Conservation (phyloP, 2,113 vertebrate species). For the Solea senegalensis region DNA sequence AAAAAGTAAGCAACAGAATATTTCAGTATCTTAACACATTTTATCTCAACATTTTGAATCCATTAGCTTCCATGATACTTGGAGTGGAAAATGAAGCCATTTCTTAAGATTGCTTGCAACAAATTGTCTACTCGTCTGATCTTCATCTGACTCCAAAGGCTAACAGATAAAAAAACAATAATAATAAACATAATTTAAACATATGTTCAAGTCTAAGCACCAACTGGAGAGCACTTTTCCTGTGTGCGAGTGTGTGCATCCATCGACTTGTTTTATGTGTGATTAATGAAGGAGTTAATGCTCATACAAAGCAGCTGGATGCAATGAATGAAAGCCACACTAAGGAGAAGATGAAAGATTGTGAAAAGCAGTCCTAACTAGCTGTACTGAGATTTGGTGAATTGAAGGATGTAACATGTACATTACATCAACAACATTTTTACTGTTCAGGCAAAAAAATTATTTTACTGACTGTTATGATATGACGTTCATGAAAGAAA, state of each 20-base stretch:
- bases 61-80: too few relatives aligned
- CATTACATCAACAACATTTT: too few relatives aligned
- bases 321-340: conserved; percentile 15
- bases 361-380: background rate
- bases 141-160: background rate
- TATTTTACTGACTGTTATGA: too few relatives aligned
- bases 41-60: too few relatives aligned
- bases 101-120: too few relatives aligned
- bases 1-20: too few relatives aligned
- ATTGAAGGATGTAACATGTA: too few relatives aligned
- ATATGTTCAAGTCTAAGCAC: conserved; percentile 1
- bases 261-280: conserved; percentile 5
- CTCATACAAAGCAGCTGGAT: conserved; percentile 40
- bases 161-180: too few relatives aligned
- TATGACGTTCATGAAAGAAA: background rate
- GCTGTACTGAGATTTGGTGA: background rate
- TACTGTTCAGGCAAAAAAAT: too few relatives aligned
- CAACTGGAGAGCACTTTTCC: background rate
- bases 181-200: conserved; percentile 8
- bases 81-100: too few relatives aligned
- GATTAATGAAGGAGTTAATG: conserved; percentile 51
- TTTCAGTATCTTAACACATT: too few relatives aligned
- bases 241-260: background rate
- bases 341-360: background rate
- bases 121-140: background rate